Evolutionary conservation across 2,797 vertebrate species (phyloP), one percentile per base, ranked within the genome.

Genomic region (Spea hammondii): DNA sequence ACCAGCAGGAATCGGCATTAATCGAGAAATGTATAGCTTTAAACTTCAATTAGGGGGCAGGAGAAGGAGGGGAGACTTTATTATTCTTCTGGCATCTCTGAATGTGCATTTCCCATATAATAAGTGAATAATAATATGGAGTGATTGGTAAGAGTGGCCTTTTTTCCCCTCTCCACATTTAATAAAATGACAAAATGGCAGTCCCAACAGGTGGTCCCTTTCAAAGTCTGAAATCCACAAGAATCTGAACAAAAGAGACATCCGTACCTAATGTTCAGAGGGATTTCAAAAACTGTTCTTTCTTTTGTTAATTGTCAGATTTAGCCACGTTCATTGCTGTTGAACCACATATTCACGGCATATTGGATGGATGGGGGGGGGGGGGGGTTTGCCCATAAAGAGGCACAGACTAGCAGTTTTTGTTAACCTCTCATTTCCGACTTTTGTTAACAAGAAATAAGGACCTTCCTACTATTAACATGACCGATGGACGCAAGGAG

Each of bases 191-290:
- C 89, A 93, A 92, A 92, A 91, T 92, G 90, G 91, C 89, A 89
- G 87, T 77, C 92, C 94, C 97, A 98, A 98, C 97, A 99, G 98
- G 97, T 99, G 97, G 97, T 81, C 95, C 97, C 94, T 96, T 98
- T 97, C 96, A 95, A 93, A 93, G 92, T 93, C 93, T 93, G 93
- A 92, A 80, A 95, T 94, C 93, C 93, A 93, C 92, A 94, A 95
- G 94, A 96, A 95, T 97, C 88, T 73, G 93, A 91, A 93, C 92
- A 93, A 94, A 93, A 91, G 94, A 92, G 95, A 97, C 96, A 97
- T 97, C 96, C 96, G 96, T 98, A 96, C 95, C 95, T 96, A 97
- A 98, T 98, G 97, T 99, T 98, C 97, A 94, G 91, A 94, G 93
- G 95, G 96, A 95, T 97, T 95, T 95, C 91, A 98, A 98, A 97